These are phyloP conservation scores for Fistularia tabacaria DNA, from an alignment of 2,797 vertebrate species.

Conservation along the genomic window DNA sequence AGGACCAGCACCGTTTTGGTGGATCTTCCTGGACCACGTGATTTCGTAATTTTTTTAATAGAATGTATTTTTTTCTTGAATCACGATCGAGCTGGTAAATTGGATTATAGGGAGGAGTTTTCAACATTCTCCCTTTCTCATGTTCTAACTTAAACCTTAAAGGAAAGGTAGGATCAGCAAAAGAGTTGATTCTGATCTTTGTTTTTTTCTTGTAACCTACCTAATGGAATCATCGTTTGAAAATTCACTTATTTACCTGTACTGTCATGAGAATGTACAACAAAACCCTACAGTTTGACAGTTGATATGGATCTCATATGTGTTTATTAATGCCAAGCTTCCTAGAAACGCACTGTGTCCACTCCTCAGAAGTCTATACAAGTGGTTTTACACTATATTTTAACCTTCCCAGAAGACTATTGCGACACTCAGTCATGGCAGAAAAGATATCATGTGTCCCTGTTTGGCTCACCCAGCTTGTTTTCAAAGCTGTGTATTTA, in stretches of 20 bases:
- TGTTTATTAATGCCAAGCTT: too few relatives aligned
- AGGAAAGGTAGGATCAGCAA: too few relatives aligned
- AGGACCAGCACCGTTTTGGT: neutral
- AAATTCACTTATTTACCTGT: too few relatives aligned
- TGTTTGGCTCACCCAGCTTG: conserved; percentile 43
- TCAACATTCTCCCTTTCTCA: too few relatives aligned
- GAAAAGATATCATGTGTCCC: conserved; percentile 58
- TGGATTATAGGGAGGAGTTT: neutral
- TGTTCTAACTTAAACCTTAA: too few relatives aligned
- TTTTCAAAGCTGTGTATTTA: conserved; percentile 57
- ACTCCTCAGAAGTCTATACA: neutral
- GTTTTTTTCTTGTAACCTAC: too few relatives aligned
- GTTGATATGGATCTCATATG: too few relatives aligned
- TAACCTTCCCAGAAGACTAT: conserved; percentile 25
- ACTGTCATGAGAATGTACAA: too few relatives aligned
- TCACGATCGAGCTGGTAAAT: neutral
- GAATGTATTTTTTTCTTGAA: neutral
- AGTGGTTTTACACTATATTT: conserved; percentile 16
- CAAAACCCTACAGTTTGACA: too few relatives aligned
- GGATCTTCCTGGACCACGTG: neutral
- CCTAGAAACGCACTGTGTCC: too few relatives aligned
- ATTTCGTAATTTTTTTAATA: neutral
- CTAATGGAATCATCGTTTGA: too few relatives aligned
- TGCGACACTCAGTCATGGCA: conserved; percentile 50
- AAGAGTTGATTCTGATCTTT: too few relatives aligned